Percentiles rank a stretch among this genome's conserved stretches.
These are phyloP conservation scores for Luffia ferchaultella DNA, from an alignment of 2,888 invertebrate species.

Conservation along the genomic window DNA sequence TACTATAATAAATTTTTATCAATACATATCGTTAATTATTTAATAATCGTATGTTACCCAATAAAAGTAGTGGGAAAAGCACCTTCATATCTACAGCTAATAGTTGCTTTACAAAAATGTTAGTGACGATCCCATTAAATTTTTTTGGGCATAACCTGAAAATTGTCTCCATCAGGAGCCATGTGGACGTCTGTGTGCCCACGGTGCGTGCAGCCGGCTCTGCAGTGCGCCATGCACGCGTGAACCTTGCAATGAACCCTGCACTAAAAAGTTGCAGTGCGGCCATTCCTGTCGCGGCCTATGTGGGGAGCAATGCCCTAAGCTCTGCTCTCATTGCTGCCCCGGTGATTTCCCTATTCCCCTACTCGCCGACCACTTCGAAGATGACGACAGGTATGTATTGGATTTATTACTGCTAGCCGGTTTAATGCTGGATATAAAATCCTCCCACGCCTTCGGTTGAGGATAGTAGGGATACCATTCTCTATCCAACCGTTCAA, in stretches of 20 bases:
- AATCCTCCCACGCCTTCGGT: too few species aligned
- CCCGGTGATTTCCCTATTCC: constrained; percentile 48
- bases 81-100: too few species aligned
- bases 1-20: too few species aligned
- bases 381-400: constrained; percentile 54
- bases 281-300: constrained; percentile 72
- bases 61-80: too few species aligned
- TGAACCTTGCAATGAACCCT: constrained; percentile 46
- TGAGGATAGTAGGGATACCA: too few species aligned
- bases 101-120: too few species aligned
- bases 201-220: constrained; percentile 45
- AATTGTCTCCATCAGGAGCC: constrained; percentile 29
- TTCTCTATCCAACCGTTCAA: too few species aligned
- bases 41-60: too few species aligned
- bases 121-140: too few species aligned
- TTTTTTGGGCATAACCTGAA: background rate
- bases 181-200: constrained; percentile 49
- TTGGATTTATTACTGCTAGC: background rate
- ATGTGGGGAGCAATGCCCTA: constrained; percentile 76
- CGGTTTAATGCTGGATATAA: too few species aligned
- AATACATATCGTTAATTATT: too few species aligned
- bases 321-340: constrained; percentile 64
- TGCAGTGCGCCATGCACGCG: constrained; percentile 56
- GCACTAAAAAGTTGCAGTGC: constrained; percentile 46
- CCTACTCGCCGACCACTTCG: constrained; percentile 40